Base-by-base conservation (phyloP, 2,888 invertebrate genomes). In the Phengaris arion region DNA sequence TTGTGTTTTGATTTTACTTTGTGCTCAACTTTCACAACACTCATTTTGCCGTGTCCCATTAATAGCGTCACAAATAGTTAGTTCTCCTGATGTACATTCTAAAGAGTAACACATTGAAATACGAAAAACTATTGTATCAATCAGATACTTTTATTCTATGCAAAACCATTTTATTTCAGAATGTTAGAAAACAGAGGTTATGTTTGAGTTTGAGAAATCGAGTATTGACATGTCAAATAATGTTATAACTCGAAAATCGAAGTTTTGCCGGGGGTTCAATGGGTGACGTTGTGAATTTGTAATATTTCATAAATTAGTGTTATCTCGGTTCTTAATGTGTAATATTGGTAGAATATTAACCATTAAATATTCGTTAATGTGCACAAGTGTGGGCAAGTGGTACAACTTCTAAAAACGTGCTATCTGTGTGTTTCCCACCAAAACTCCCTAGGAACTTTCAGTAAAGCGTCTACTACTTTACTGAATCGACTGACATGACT, bases 1-100 rank as follows among this genome's bases (percentile, higher is more conserved):
- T 52, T 10, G 35, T 22, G 52, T 84, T 84, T 87, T 52, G 77
- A 64, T 81, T 85, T 84, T 69, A 77, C 78, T 84, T 86, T 91
- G 76, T 80, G 83, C 80, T 91, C 89, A 89, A 91, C 90, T 80
- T 87, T 91, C 83, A 84, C 83, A 83, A 82, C 82, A 84, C 80
- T 81, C 78, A 77, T 77, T 78, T 74, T 59, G 77, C 73, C 76
- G 75, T 74, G 78, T 51, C 75, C 77, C 77, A 77, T 76, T 73
- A 74, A 77, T 76, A 35, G 75, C 70, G 74, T 74, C 76, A 77
- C 77, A 77, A 70, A 76, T 76, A 78, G 55, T 51, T 54, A 74
- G 59, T 59, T 75, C 45, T 74, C 77, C 73, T 74, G 52, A 68
- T 57, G 22, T 10, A 69, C 68, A 68, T 76, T 75, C 72, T 46